Evolutionary conservation across 2,113 vertebrate genomes (phyloP).

Genomic region (Daubentonia madagascariensis): DNA sequence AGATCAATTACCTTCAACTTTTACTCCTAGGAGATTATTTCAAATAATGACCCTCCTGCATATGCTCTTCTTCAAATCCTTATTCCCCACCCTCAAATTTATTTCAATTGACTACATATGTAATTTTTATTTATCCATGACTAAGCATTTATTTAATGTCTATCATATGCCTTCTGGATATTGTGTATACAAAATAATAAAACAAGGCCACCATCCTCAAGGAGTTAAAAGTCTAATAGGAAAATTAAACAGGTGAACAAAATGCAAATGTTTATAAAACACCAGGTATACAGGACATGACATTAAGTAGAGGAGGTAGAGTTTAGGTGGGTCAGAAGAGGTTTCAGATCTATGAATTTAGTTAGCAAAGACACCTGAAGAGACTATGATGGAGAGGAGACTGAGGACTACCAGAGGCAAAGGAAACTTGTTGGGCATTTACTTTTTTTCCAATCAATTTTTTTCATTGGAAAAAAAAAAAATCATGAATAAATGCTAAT

Average conservation of each 20-base stretch:
- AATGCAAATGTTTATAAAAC: background rate
- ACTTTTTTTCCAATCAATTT: background rate
- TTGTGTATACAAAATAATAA: constrained; percentile 16
- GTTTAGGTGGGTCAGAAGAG: background rate
- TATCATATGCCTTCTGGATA: background rate
- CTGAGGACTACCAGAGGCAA: background rate
- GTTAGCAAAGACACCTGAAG: background rate
- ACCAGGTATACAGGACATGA: background rate
- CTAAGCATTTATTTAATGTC: background rate
- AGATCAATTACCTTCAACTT: background rate
- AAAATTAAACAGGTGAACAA: constrained; percentile 8
- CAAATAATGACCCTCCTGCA: background rate
- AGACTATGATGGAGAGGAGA: background rate
- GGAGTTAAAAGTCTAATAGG: background rate
- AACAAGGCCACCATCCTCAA: background rate
- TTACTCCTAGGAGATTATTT: constrained; percentile 29
- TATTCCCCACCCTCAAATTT: background rate
- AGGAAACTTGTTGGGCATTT: background rate
- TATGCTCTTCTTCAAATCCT: background rate
- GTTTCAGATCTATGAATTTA: background rate
- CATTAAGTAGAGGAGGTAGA: background rate
- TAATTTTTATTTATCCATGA: constrained; percentile 20
- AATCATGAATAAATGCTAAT: background rate
- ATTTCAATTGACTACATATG: background rate
- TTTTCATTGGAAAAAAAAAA: background rate